Base-by-base conservation (phyloP, 2,113 vertebrate species). In the Solea senegalensis region DNA sequence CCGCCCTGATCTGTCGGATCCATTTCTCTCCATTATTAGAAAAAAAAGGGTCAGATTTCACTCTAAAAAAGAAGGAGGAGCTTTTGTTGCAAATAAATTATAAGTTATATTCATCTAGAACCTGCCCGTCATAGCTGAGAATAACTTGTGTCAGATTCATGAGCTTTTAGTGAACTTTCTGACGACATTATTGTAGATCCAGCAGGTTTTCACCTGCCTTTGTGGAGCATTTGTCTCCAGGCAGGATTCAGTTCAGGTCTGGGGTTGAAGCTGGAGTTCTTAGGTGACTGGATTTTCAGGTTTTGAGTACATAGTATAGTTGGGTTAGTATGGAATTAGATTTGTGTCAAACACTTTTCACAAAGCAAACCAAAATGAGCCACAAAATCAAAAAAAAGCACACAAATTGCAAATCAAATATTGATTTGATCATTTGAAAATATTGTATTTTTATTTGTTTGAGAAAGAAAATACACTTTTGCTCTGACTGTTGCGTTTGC, bases 1-100 rank as follows among this genome's bases (percentile, higher is more conserved):
- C 15, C 10, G 16, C 1, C 15, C 43, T 63, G 11, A 26, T 4
- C 4, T 64, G 26, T 43, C 21, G 7, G 9, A 45, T 48, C 21
- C 9, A 2, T 39, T 45, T 48, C 7, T 34, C 40, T 51, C 34
- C 16, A 14, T 49, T 70, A 13, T 26, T 15, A n/a, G n/a, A n/a
- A n/a, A n/a, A n/a, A n/a, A 46, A 39, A 48, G 71, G 55, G 72
- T 76, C 53, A 40, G 16, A 8, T 74, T 74, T 74, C 66, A 9
- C 11, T n/a, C 27, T 28, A 41, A 3, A 26, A 12, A 40, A 43
- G 9, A 7, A 15, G 3, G 12, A 7, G 1, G 27, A 45, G 5
- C 62, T 12, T 10, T 4, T 48, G 9, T 21, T n/a, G n/a, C n/a
- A n/a, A n/a, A n/a, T n/a, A n/a, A n/a, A n/a, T n/a, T n/a, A n/a